A percentile compares a stretch with the other conserved stretches of the same genome.
Evolutionary conservation across 2,888 invertebrate genomes (phyloP).

Genomic region (Torymus aiolomorphi): DNA sequence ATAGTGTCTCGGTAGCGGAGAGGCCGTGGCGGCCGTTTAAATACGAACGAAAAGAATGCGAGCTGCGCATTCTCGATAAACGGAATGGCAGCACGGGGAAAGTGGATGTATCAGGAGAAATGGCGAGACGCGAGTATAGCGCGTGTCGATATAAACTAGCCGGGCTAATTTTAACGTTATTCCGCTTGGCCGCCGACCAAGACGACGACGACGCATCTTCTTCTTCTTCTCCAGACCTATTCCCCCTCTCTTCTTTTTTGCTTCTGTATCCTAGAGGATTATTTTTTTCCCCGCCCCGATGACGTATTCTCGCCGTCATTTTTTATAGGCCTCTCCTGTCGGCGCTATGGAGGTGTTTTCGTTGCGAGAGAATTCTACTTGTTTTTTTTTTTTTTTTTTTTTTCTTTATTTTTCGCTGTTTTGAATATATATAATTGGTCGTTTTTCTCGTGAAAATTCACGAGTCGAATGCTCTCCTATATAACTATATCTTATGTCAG

Average conservation of each 20-base stretch:
- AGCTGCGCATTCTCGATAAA: too few species aligned
- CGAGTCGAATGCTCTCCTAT: too few species aligned
- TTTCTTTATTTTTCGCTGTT: too few species aligned
- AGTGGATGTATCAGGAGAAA: slow-evolving; percentile 12
- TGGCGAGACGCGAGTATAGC: slow-evolving; percentile 15
- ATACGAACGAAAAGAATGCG: too few species aligned
- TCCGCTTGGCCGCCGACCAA: slow-evolving; percentile 68
- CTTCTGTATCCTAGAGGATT: background rate
- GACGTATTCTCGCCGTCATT: background rate
- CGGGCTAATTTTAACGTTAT: slow-evolving; percentile 69
- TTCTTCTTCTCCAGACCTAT: slow-evolving; percentile 65
- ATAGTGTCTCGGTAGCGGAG: too few species aligned
- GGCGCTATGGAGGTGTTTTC: too few species aligned
- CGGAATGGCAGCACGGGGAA: background rate
- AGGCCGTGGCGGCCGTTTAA: too few species aligned
- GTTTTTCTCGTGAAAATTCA: too few species aligned
- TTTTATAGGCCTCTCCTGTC: background rate
- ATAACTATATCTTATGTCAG: too few species aligned
- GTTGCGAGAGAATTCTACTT: too few species aligned
- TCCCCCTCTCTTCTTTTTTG: slow-evolving; percentile 23
- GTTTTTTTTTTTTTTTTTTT: too few species aligned
- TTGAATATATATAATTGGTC: too few species aligned
- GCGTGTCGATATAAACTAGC: slow-evolving; percentile 64
- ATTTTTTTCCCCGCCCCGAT: background rate
- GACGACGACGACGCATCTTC: slow-evolving; percentile 51